These are phyloP conservation scores for Drosophila mimetica DNA, from an alignment of 2,888 invertebrate species.

Conservation along the genomic window DNA sequence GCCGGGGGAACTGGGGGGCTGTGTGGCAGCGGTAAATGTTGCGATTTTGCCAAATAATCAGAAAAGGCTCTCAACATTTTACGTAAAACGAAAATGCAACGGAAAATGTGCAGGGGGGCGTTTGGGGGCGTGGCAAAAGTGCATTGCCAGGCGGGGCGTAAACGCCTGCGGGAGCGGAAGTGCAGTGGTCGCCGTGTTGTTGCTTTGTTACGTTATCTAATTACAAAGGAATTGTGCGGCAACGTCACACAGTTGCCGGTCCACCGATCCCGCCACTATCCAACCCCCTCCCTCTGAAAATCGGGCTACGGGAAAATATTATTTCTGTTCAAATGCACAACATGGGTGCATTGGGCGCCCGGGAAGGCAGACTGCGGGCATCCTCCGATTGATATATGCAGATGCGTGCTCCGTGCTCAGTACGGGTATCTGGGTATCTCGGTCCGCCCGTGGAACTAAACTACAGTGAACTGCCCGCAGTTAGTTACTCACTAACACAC, in stretches of 20 bases:
- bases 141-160: constrained; percentile 26
- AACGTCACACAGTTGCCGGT: constrained; percentile 62
- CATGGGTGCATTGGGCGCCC: constrained; percentile 13
- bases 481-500: constrained; percentile 50
- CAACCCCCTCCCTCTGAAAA: neutral
- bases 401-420: constrained; percentile 20
- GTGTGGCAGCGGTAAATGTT: constrained; percentile 51
- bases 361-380: constrained; percentile 36
- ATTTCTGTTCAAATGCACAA: constrained; percentile 59
- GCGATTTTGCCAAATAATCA: constrained; percentile 79
- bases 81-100: constrained; percentile 61
- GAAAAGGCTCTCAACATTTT: constrained; percentile 70
- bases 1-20: constrained; percentile 1
- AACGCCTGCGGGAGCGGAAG: constrained; percentile 56
- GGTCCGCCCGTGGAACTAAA: constrained; percentile 26
- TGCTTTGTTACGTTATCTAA: constrained; percentile 79
- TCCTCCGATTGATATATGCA: constrained; percentile 52
- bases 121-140: constrained; percentile 18
- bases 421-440: constrained; percentile 30
- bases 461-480: constrained; percentile 45
- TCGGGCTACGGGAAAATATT: constrained; percentile 54
- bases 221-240: constrained; percentile 79
- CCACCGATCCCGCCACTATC: constrained; percentile 49
- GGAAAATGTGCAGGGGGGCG: constrained; percentile 42
- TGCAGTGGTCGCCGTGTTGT: constrained; percentile 71